Evolutionary conservation across 2,113 vertebrate genomes (phyloP).

Genomic region (Odobenus rosmarus): DNA sequence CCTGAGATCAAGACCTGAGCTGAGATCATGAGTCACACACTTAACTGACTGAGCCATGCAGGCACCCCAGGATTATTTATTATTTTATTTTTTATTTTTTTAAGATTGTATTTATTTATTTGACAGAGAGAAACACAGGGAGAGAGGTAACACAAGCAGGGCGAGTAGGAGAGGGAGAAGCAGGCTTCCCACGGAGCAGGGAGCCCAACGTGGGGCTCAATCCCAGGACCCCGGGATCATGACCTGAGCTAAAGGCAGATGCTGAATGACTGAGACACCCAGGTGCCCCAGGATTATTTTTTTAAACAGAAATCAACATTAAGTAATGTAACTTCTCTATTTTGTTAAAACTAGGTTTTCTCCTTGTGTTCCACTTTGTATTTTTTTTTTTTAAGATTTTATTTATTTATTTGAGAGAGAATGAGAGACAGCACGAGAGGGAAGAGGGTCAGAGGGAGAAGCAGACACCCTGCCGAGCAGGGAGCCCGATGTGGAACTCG

Average conservation of each 20-base stretch:
- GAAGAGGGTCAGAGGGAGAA: no score
- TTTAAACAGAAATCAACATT: background rate
- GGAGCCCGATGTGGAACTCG: no score
- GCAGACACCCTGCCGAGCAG: no score
- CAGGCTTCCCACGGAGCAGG: background rate
- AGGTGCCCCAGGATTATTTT: background rate
- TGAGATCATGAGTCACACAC: background rate
- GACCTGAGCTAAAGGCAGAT: background rate
- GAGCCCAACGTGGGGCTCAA: background rate
- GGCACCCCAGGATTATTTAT: background rate
- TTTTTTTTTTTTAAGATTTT: background rate
- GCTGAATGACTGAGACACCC: background rate
- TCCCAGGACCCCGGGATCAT: no score
- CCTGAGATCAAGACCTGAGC: background rate
- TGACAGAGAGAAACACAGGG: no score
- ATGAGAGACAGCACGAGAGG: no score
- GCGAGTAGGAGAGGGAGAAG: background rate
- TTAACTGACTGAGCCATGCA: background rate
- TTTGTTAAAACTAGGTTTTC: constrained; percentile 1
- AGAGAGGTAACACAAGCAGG: no score
- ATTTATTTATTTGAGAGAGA: no score
- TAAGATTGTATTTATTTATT: no score
- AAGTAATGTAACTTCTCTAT: background rate
- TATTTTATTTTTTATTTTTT: background rate
- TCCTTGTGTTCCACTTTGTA: background rate